These are phyloP conservation scores for Caenorhabditis afra DNA, from an alignment of 2,888 invertebrate genomes.

Conservation along the genomic window DNA sequence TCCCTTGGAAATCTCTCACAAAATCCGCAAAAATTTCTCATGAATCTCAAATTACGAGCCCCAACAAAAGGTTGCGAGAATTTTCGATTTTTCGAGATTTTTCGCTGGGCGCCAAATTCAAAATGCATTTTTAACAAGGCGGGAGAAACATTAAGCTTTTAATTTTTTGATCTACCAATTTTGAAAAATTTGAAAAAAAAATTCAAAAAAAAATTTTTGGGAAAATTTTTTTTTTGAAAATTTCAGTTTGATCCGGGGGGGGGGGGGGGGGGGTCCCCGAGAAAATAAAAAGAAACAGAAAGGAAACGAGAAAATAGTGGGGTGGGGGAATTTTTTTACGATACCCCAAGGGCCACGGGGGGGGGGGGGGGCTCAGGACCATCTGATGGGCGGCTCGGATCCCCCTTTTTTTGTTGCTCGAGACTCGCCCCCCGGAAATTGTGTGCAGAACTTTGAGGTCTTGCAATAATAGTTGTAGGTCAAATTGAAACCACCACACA, in stretches of 20 bases:
- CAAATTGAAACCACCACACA: no score
- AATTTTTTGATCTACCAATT: not conserved
- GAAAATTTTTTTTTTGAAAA: no score
- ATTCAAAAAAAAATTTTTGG: no score
- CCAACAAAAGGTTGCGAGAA: no score
- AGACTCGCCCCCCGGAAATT: no score
- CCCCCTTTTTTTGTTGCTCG: not conserved
- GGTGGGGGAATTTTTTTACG: constrained; percentile 10
- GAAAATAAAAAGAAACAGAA: not conserved
- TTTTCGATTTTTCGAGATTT: no score
- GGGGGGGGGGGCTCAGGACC: not conserved
- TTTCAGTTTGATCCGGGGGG: no score
- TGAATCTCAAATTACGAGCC: constrained; percentile 40
- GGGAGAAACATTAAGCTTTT: not conserved
- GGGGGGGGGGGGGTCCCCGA: no score
- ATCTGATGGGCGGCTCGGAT: not conserved
- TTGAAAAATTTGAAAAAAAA: no score
- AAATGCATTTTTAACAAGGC: constrained; percentile 27
- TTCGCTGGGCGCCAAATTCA: not conserved
- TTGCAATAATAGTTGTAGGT: no score
- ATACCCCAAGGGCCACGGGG: constrained; percentile 27
- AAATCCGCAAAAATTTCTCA: constrained; percentile 23
- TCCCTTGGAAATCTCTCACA: not conserved
- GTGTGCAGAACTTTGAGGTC: not conserved
- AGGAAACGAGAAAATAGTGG: constrained; percentile 6